Evolutionary conservation across 2,797 vertebrate species (phyloP).

Genomic region (Neostethus bicornis): DNA sequence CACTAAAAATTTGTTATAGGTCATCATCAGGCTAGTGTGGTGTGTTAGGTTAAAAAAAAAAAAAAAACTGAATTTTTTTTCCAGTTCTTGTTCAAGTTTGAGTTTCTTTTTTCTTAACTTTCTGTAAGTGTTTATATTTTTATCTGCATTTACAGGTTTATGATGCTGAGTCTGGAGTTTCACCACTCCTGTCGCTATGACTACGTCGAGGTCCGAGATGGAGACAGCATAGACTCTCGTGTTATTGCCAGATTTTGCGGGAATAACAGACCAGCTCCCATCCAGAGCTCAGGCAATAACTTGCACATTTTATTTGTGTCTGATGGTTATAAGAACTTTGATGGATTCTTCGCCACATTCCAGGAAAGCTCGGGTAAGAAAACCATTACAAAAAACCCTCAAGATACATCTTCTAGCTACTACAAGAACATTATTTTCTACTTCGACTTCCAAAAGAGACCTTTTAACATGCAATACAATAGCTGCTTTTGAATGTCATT

Average conservation of each 20-base stretch:
- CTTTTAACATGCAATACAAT: not conserved
- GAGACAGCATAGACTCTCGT: slow-evolving; percentile 85
- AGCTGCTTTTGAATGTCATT: slow-evolving; percentile 3
- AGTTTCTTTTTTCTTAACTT: not conserved
- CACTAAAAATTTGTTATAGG: not conserved
- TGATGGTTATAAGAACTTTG: slow-evolving; percentile 97
- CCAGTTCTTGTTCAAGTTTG: not conserved
- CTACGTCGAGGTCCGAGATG: slow-evolving; percentile 92
- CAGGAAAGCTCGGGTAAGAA: slow-evolving; percentile 91
- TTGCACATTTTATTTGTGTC: slow-evolving; percentile 94
- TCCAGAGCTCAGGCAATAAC: slow-evolving; percentile 87
- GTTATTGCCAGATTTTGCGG: slow-evolving; percentile 94
- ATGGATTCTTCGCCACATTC: slow-evolving; percentile 94
- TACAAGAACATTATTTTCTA: no score
- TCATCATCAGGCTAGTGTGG: no score
- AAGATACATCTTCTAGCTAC: not conserved
- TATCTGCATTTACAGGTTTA: slow-evolving; percentile 79
- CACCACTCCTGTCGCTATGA: slow-evolving; percentile 92
- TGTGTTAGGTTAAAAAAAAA: no score
- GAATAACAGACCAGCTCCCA: slow-evolving; percentile 86
- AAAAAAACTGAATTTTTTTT: no score
- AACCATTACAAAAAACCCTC: not conserved
- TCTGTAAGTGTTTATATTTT: not conserved
- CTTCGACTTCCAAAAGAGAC: not conserved
- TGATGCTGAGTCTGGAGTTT: slow-evolving; percentile 93